Evolutionary conservation across 2,888 invertebrate genomes (phyloP).

Genomic region (Tinea trinotella): DNA sequence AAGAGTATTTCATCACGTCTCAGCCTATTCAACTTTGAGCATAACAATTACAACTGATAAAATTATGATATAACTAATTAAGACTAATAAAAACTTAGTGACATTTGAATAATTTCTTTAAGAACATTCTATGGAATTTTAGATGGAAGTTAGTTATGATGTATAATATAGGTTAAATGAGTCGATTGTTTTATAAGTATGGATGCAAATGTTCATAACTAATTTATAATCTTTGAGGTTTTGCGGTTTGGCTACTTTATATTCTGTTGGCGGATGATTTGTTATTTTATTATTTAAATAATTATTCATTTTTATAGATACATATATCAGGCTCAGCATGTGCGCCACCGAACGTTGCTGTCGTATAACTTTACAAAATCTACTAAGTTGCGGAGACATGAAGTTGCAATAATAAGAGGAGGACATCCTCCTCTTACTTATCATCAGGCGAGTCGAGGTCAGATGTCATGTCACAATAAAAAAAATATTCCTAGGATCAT

Average conservation of each 20-base stretch:
- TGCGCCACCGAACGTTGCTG: too few species aligned
- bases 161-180: neutral
- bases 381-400: too few species aligned
- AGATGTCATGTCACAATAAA: too few species aligned
- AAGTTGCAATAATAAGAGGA: too few species aligned
- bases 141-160: neutral
- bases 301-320: neutral
- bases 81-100: neutral
- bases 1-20: neutral
- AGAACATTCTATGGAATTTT: neutral
- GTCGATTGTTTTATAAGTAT: neutral
- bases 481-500: too few species aligned
- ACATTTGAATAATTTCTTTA: conserved; percentile 6
- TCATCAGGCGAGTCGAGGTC: too few species aligned
- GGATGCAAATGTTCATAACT: neutral
- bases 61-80: conserved; percentile 8
- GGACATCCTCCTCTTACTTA: too few species aligned
- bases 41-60: conserved; percentile 1
- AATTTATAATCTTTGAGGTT: neutral
- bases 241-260: neutral
- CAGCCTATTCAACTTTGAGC: conserved; percentile 4
- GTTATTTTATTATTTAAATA: too few species aligned
- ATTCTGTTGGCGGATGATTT: too few species aligned
- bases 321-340: too few species aligned
- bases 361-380: too few species aligned